Base-by-base conservation (phyloP, 2,888 invertebrate genomes). In the Rhorus exstirpatorius region DNA sequence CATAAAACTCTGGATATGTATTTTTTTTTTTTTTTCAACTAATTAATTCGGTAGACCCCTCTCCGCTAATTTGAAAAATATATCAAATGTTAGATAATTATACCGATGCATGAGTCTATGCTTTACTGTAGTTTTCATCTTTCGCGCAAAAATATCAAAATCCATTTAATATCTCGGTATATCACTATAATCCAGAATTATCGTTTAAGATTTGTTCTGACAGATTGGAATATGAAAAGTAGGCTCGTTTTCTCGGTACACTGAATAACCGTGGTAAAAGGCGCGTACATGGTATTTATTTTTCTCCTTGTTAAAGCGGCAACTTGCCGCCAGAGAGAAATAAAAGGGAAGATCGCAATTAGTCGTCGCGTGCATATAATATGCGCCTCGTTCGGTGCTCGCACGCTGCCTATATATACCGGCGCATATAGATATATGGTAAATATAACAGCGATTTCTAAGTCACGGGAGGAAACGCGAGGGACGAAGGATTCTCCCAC, bases 261-360 rank as follows among this genome's bases (percentile, higher is more conserved):
- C 21, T 7, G 74, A 53, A 68, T 67, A 72, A 46, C 65, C 72
- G 49, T 35, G 38, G n/a, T 72, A 24, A 53, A 46, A 31, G 1
- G 38, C 12, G 21, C 4, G 49, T 63, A 31, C 41, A 38, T 74
- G 41, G 55, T 21, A 26, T 35, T 44, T 41, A 35, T 14, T 55
- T 21, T 70, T 80, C 65, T 75, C 26, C 75, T 75, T 63, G 61
- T 12, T 14, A 24, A 53, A 53, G 44, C 17, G 17, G 26, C n/a
- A 24, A 14, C 19, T 17, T 51, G 44, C 71, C 72, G 41, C 17
- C 38, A 24, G 10, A 17, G 44, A 70, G 46, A 75, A 79, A 61
- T 61, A 79, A 70, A 63, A 70, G 70, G 75, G 80, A 75, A 80
- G 75, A 80, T 75, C 53, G 70, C 80, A 80, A 80, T 80, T 80